Conservation (phyloP, 2,113 vertebrate species). For the Cyanocitta stelleri region DNA sequence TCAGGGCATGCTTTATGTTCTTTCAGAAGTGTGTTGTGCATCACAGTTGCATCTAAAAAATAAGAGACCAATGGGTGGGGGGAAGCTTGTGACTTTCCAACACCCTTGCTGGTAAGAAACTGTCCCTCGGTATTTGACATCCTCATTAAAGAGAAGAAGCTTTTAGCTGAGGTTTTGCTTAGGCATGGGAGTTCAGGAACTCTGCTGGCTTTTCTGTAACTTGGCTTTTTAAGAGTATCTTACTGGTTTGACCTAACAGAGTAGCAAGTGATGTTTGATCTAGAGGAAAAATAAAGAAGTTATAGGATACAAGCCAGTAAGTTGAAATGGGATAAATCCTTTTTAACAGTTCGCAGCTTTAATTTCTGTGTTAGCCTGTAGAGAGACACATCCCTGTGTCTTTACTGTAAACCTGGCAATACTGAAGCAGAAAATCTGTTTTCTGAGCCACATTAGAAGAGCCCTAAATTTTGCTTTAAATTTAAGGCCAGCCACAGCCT, state of each 20-base stretch:
- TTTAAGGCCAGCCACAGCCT: background rate
- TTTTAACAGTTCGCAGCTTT: background rate
- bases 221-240: background rate
- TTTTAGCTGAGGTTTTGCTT: background rate
- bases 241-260: background rate
- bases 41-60: background rate
- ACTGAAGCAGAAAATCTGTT: background rate
- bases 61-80: background rate
- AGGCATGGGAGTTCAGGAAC: background rate
- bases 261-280: background rate
- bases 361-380: background rate
- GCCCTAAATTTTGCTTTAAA: background rate
- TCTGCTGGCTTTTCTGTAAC: background rate
- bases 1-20: background rate
- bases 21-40: rapidly evolving
- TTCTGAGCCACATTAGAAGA: background rate
- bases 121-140: background rate
- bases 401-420: background rate
- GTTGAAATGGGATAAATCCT: background rate
- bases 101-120: background rate
- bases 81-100: background rate
- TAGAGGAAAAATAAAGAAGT: background rate
- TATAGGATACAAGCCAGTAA: background rate
- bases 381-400: background rate
- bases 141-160: background rate